Percentiles rank a stretch among this genome's conserved stretches.
phyloP scores from a whole-genome alignment of 2,888 invertebrate genomes.

The Suillia variegata region DNA sequence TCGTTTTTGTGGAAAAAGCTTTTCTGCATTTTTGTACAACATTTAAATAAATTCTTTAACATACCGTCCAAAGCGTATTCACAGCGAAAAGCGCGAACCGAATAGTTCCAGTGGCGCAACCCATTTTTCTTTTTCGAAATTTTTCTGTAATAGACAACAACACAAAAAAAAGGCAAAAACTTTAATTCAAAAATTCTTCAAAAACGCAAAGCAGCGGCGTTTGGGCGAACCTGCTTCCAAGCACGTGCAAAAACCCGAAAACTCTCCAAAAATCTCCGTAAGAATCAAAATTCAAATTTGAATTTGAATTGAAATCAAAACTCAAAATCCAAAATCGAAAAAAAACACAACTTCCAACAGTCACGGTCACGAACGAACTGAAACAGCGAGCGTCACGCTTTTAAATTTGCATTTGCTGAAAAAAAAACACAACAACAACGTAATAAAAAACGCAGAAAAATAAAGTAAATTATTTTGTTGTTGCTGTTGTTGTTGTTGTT shows the following conservation, averaged over 20 bases:
- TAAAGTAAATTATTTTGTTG: too few relatives aligned
- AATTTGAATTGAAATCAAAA: too few relatives aligned
- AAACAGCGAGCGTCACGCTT: slow-evolving; percentile 28
- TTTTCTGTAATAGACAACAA: not conserved
- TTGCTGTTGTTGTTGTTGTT: not conserved
- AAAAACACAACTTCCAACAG: slow-evolving; percentile 31
- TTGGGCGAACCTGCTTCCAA: not conserved
- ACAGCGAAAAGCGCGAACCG: slow-evolving; percentile 48
- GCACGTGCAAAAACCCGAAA: not conserved
- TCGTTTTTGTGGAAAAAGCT: too few relatives aligned
- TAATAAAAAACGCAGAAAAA: slow-evolving; percentile 3
- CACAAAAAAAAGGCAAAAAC: not conserved
- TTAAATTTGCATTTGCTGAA: not conserved
- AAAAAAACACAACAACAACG: not conserved
- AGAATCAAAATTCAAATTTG: not conserved
- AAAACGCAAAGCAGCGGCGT: too few relatives aligned
- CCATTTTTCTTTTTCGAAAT: slow-evolving; percentile 35
- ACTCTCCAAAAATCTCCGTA: not conserved
- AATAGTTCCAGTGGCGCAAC: slow-evolving; percentile 51
- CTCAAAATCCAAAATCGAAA: not conserved
- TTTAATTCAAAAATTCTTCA: not conserved
- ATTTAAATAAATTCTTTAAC: slow-evolving; percentile 20
- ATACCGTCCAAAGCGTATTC: slow-evolving; percentile 54
- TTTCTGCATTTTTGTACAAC: too few relatives aligned
- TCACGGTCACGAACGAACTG: slow-evolving; percentile 53